Base-by-base conservation (phyloP, 2,888 invertebrate genomes). In the Alloplasta piceator region DNA sequence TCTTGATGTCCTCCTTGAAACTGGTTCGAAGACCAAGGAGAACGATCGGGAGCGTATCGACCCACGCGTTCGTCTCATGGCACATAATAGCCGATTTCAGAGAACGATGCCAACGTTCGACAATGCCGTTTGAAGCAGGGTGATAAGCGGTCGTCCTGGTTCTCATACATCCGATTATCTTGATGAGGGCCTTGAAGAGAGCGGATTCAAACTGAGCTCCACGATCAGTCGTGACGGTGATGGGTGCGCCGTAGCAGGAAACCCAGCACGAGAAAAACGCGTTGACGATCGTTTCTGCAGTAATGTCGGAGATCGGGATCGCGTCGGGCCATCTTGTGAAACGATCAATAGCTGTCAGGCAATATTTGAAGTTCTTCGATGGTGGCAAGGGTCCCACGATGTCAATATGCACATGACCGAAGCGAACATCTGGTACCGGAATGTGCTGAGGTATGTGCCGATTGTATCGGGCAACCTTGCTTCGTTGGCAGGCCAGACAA, bases 201-300 rank as follows among this genome's bases (percentile, higher is more conserved):
- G 61, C 38, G 0, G 89, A 87, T 64, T 90, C 89, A 67, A 92
- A 92, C 77, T 92, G 91, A 38, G 87, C 73, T 43, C 92, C 91
- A 83, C 89, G 89, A 84, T 92, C 87, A 0, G 86, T 83, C 2
- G 87, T 88, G 6, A 89, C 82, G 7, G 70, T 55, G 0, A 63
- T 39, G 5, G 86, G 84, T 1, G 83, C 68, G 5, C 84, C 84
- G 12, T 82, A 87, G 6, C 81, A 77, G 6, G 84, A 46, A 7
- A 88, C 76, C 85, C 87, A 86, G 0, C 64, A 67, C 0, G 56
- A 6, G 9, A 82, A 55, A 41, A 89, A 79, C 0, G 78, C 78
- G 6, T 71, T 71, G 4, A 78, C 82, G 12, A 83, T 68, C 0
- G 82, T 83, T 39, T 80, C 68, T 3, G 84, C 77, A 1, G 79